Conservation (phyloP, 2,113 vertebrate genomes). For the Copsychus sechellarum region DNA sequence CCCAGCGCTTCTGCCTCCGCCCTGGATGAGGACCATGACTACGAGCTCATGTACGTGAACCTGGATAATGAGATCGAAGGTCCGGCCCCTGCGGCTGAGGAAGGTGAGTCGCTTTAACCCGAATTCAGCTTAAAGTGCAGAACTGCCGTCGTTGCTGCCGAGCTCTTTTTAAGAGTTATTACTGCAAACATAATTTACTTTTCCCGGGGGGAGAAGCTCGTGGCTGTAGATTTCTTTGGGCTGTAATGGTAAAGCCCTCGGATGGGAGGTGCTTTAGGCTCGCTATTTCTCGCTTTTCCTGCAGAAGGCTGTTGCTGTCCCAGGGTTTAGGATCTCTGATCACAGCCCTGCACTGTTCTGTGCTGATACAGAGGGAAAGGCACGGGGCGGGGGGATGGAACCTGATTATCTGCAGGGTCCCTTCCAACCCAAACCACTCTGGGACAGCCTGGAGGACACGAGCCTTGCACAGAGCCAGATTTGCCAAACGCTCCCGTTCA, state of each 20-base stretch:
- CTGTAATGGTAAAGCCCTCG: neutral
- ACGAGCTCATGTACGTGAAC: slow-evolving; percentile 77
- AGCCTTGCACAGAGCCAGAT: neutral
- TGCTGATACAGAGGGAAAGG: neutral
- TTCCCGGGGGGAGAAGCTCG: neutral
- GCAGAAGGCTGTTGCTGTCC: neutral
- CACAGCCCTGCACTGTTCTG: neutral
- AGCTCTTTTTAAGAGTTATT: neutral
- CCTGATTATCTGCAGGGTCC: neutral
- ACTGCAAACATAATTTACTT: rapidly evolving
- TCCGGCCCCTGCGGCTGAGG: slow-evolving; percentile 74
- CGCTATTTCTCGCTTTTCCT: neutral
- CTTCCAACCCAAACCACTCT: neutral
- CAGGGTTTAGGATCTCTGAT: neutral
- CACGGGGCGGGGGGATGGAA: neutral
- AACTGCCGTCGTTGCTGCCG: neutral
- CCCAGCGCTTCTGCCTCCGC: slow-evolving; percentile 48
- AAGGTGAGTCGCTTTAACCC: slow-evolving; percentile 68
- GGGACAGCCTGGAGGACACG: neutral
- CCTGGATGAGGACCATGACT: slow-evolving; percentile 61
- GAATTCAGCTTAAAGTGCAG: neutral
- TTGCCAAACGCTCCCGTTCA: neutral
- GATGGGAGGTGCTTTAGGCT: neutral
- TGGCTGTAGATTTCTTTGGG: neutral
- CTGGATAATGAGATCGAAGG: slow-evolving; percentile 80